phyloP scores from a whole-genome alignment of 1,140 invertebrate species.

The Vanessa atalanta region DNA sequence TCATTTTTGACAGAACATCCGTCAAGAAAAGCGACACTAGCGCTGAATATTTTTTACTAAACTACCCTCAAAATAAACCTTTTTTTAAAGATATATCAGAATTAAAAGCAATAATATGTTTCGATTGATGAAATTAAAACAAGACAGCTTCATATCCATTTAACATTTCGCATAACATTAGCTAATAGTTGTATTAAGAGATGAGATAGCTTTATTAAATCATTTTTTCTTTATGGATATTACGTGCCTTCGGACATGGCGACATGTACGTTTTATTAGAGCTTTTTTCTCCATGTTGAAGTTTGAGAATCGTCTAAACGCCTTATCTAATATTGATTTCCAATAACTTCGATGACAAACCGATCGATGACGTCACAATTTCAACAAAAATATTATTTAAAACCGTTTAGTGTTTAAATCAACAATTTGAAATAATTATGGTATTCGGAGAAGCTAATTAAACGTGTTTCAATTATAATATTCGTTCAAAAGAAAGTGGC shows the following conservation, averaged over 20 bases:
- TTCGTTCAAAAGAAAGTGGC: too few relatives aligned
- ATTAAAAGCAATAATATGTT: slow-evolving; percentile 10
- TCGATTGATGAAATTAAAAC: background rate
- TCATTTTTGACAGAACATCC: too few relatives aligned
- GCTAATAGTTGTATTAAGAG: slow-evolving; percentile 63
- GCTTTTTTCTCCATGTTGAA: slow-evolving; percentile 47
- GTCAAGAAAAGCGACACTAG: background rate
- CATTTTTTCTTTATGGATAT: slow-evolving; percentile 63
- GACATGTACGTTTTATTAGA: slow-evolving; percentile 53
- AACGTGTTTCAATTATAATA: too few relatives aligned
- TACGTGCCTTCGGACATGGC: slow-evolving; percentile 71
- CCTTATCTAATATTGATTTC: background rate
- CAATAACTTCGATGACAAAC: background rate
- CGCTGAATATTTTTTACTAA: background rate
- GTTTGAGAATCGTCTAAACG: slow-evolving; percentile 19
- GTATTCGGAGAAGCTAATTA: too few relatives aligned
- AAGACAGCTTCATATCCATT: slow-evolving; percentile 4
- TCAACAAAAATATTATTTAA: background rate
- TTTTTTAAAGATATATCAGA: background rate
- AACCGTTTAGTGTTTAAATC: background rate
- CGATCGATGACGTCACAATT: background rate
- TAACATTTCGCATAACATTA: slow-evolving; percentile 59
- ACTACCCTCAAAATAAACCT: background rate
- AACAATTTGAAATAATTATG: too few relatives aligned
- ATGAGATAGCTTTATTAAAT: slow-evolving; percentile 76